Evolutionary conservation across 1,140 invertebrate species (phyloP).

Genomic region (Neoseiulus cucumeris): DNA sequence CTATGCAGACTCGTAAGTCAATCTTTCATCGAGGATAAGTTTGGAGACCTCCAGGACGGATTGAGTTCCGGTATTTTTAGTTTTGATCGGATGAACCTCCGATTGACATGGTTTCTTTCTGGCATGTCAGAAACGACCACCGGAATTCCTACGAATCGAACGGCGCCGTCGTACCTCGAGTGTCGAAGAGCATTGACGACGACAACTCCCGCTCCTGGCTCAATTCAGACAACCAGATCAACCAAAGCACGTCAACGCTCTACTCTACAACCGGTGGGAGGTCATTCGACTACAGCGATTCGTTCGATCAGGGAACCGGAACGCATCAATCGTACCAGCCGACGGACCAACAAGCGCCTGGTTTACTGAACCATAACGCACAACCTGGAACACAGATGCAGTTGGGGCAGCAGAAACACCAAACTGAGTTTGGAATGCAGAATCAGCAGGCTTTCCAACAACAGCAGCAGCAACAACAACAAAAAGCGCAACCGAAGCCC

Average conservation of each 20-base stretch:
- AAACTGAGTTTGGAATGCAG: not conserved
- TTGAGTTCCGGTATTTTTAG: too few relatives aligned
- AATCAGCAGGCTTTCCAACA: not conserved
- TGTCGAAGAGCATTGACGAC: conserved; percentile 1
- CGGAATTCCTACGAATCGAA: not conserved
- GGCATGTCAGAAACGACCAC: not conserved
- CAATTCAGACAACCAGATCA: not conserved
- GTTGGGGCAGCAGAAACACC: not conserved
- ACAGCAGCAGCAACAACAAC: conserved; percentile 13
- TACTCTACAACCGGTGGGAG: not conserved
- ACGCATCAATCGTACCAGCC: not conserved
- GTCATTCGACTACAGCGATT: not conserved
- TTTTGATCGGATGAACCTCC: not conserved
- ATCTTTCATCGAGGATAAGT: too few relatives aligned
- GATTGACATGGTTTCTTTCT: not conserved
- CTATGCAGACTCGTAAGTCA: conserved; percentile 22
- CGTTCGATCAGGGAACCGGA: conserved; percentile 2
- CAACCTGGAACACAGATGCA: not conserved
- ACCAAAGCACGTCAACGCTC: not conserved
- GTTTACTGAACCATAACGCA: not conserved
- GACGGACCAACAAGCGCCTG: not conserved
- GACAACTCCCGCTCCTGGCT: not conserved
- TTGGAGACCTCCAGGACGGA: too few relatives aligned
- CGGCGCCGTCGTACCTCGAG: not conserved
- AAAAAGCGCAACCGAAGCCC: not conserved